Conservation (phyloP, 2,797 vertebrate species). For the Micropoecilia bifurca region DNA sequence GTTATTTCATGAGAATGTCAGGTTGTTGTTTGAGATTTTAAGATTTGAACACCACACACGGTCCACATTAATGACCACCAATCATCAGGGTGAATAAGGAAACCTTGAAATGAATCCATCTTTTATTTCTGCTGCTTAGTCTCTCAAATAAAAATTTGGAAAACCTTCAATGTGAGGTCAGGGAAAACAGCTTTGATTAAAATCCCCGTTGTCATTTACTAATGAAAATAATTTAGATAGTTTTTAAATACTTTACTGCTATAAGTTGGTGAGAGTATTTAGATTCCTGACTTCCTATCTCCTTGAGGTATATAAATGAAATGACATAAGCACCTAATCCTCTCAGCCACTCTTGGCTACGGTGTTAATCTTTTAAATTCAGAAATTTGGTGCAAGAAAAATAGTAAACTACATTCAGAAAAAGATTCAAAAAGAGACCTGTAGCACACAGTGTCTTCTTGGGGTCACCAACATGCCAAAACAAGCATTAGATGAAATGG, state of each 20-base stretch:
- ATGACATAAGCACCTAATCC: neutral
- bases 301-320: neutral
- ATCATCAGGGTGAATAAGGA: neutral
- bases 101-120: neutral
- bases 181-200: neutral
- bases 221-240: neutral
- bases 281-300: neutral
- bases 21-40: neutral
- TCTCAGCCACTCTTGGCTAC: neutral
- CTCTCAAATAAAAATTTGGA: neutral
- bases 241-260: neutral
- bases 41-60: neutral
- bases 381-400: neutral
- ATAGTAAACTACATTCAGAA: neutral
- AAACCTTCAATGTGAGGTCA: neutral
- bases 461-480: neutral
- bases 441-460: neutral
- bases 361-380: neutral
- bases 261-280: neutral
- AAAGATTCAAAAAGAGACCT: neutral
- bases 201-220: neutral
- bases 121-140: neutral
- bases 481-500: neutral
- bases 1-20: constrained; percentile 5
- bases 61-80: neutral